phyloP scores from a whole-genome alignment of 2,113 vertebrate genomes.

The Rallus limicola region DNA sequence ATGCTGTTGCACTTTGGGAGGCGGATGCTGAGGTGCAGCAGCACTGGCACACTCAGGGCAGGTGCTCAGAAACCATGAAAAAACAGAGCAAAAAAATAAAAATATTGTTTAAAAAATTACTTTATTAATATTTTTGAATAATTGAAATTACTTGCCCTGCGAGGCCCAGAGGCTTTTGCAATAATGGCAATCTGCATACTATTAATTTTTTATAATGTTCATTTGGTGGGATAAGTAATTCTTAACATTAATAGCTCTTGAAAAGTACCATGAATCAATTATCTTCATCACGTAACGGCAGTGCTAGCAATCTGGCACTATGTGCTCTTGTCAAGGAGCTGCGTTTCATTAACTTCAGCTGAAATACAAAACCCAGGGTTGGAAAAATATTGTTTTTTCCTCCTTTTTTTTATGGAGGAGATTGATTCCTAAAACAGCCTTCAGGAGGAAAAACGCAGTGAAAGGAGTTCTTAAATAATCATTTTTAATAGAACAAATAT shows the following conservation, averaged over 20 bases:
- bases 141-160: neutral
- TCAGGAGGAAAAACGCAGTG: neutral
- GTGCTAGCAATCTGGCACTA: neutral
- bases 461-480: conserved; percentile 43
- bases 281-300: neutral
- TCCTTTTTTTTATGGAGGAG: neutral
- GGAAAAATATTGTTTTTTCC: neutral
- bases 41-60: fast-evolving
- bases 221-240: conserved; percentile 28
- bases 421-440: neutral
- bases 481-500: conserved; percentile 53
- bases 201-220: conserved; percentile 53
- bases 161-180: neutral
- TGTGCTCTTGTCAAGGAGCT: neutral
- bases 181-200: conserved; percentile 3
- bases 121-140: neutral
- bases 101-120: neutral
- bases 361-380: neutral
- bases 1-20: neutral
- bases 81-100: neutral
- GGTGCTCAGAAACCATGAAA: neutral
- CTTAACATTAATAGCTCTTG: neutral
- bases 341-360: neutral
- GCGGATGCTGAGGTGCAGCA: neutral
- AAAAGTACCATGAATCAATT: conserved; percentile 4